These are phyloP conservation scores for Tetrax tetrax DNA, from an alignment of 2,113 vertebrate genomes.

Conservation along the genomic window DNA sequence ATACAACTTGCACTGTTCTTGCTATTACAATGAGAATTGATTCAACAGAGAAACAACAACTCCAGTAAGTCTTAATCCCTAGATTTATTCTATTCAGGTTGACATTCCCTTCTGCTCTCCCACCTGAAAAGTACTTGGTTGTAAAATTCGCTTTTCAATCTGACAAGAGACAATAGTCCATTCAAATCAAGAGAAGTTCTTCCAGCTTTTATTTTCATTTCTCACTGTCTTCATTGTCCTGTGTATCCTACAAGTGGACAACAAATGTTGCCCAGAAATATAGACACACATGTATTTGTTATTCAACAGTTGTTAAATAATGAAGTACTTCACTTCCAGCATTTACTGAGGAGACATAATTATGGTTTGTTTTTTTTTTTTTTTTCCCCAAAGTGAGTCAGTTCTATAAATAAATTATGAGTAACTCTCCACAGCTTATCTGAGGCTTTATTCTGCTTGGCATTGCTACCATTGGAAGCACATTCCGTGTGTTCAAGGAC, in stretches of 20 bases:
- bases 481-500: background rate
- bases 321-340: background rate
- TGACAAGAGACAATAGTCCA: background rate
- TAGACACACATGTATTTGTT: rapidly evolving
- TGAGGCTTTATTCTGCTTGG: background rate
- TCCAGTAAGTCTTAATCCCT: background rate
- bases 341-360: background rate
- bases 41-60: background rate
- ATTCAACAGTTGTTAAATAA: background rate
- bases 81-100: background rate
- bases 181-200: background rate
- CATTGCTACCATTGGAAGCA: background rate
- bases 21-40: background rate
- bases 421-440: background rate
- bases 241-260: background rate
- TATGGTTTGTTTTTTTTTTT: background rate
- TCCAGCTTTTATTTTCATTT: background rate
- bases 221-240: background rate
- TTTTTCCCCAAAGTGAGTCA: background rate
- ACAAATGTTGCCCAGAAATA: background rate
- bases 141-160: background rate
- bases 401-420: background rate
- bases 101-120: background rate
- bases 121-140: background rate
- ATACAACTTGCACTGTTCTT: background rate